Base-by-base conservation (phyloP, 2,888 invertebrate species). In the Melipona beecheii region DNA sequence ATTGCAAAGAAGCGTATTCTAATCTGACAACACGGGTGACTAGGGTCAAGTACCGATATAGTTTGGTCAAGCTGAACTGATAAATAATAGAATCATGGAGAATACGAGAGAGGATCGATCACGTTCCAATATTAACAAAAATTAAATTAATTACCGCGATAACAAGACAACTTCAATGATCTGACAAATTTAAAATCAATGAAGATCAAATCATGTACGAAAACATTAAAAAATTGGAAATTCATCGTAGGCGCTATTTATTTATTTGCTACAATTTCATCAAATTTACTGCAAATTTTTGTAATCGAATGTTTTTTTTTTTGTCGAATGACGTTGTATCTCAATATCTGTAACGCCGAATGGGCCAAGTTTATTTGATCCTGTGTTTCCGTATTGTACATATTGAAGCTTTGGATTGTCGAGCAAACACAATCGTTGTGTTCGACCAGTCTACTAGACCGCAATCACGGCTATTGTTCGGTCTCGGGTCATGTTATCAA, bases 401-500 rank as follows among this genome's bases (percentile, higher is more conserved):
- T 15, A 24, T 43, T 19, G 43, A 43, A 43, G 71, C 58, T 71
- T 24, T 49, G 2, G 24, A 71, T 71, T 58, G 27, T 13, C 5
- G 2, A 13, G 19, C 15, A 31, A 21, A 24, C 9, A 58, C 11
- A 49, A 24, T 58, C 19, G 24, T 19, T 19, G 56, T 19, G n/a
- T 5, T 21, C 21, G n/a, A 31, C 43, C 19, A 58, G 60, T 70
- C 27, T 6, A 24, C 0, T 49, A 31, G 69, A n/a, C 58, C 19
- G 50, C 24, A 71, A 71, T 76, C 50, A n/a, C 17, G 27, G 36
- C 64, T 83, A 77, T 80, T 80, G 83, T 64, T 86, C 62, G 60
- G 21, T 86, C 68, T 79, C 19, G 66, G 31, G 70, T 66, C 78
- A 62, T 11, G 52, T 70, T 79, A 86, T 86, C 75, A 54, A n/a